A percentile compares a stretch with the other conserved stretches of the same genome.
Evolutionary conservation across 2,113 vertebrate genomes (phyloP).

Genomic region (Oostethus manadensis): DNA sequence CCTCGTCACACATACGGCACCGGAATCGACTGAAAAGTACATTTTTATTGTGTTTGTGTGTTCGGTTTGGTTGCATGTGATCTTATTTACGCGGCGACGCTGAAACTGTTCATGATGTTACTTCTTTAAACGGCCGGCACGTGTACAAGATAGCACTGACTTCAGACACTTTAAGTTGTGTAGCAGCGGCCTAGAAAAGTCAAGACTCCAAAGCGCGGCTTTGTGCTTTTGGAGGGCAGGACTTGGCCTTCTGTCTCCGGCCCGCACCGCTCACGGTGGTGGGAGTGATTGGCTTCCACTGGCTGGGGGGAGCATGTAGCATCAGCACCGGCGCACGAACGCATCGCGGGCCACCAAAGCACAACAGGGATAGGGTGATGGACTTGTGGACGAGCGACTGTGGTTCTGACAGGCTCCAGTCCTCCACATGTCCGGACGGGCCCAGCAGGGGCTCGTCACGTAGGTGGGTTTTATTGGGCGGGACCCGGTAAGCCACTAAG

Average conservation of each 20-base stretch:
- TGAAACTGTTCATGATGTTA: conserved; percentile 27
- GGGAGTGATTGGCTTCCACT: not conserved
- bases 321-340: not conserved
- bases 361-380: not conserved
- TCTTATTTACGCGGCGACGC: conserved; percentile 26
- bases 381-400: too few species aligned
- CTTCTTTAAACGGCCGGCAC: conserved; percentile 32
- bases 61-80: conserved; percentile 20
- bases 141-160: conserved; percentile 40
- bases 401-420: too few species aligned
- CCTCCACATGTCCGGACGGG: too few species aligned
- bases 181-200: not conserved
- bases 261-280: not conserved
- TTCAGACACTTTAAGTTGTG: too few species aligned
- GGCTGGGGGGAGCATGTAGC: conserved; percentile 9
- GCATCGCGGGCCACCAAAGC: conserved; percentile 1
- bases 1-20: conserved; percentile 8
- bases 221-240: too few species aligned
- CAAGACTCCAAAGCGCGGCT: not conserved
- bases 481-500: not conserved
- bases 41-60: conserved; percentile 10
- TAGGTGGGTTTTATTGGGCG: not conserved
- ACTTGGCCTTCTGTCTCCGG: not conserved
- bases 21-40: conserved; percentile 23
- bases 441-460: too few species aligned